A percentile compares a stretch with the other conserved stretches of the same genome.
Conservation (phyloP, 2,888 invertebrate genomes). For the Dermolepida albohirtum region DNA sequence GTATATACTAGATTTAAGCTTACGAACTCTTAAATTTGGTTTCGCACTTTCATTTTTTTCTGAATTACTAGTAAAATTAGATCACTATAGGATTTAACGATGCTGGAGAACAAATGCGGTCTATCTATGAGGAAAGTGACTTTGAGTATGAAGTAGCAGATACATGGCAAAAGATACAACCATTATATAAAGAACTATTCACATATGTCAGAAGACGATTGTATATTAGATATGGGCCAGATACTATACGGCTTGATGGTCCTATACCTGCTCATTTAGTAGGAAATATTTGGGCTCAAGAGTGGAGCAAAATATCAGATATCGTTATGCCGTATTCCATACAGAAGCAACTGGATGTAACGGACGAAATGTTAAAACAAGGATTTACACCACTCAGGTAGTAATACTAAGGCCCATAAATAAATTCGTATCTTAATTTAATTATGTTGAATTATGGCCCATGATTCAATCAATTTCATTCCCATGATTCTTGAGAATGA, state of each 20-base stretch:
- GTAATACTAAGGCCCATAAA: conserved; percentile 10
- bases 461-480: no score
- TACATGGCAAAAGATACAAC: conserved; percentile 74
- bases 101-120: conserved; percentile 84
- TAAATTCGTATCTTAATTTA: no score
- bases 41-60: no score
- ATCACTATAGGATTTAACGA: conserved; percentile 75
- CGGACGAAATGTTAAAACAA: conserved; percentile 80
- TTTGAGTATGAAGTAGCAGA: conserved; percentile 71
- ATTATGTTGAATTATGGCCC: no score
- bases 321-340: conserved; percentile 82
- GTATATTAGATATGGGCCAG: conserved; percentile 62
- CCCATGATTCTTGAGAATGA: no score
- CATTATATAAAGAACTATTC: conserved; percentile 85
- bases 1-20: no score
- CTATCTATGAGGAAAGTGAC: conserved; percentile 77
- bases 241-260: conserved; percentile 71
- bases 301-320: conserved; percentile 82
- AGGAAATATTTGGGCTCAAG: conserved; percentile 89
- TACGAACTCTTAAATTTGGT: no score
- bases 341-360: conserved; percentile 78
- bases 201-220: conserved; percentile 82
- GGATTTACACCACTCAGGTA: conserved; percentile 80
- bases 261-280: conserved; percentile 88
- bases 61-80: no score